phyloP scores from a whole-genome alignment of 2,888 invertebrate genomes.

The Tenodera sinensis region DNA sequence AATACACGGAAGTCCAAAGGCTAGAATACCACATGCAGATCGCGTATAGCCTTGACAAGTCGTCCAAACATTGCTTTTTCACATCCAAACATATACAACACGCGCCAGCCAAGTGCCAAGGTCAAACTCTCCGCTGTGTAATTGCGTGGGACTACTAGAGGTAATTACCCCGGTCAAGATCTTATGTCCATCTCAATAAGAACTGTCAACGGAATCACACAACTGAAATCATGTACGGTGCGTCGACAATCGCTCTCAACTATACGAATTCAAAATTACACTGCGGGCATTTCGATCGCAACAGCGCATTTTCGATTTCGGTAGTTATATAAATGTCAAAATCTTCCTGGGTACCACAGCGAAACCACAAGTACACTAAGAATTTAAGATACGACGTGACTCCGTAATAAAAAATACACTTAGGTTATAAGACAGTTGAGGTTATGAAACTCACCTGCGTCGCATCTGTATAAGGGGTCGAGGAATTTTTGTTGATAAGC shows the following conservation, averaged over 20 bases:
- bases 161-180: not conserved
- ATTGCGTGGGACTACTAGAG: not conserved
- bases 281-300: too few species aligned
- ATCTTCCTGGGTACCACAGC: too few species aligned
- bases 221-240: not conserved
- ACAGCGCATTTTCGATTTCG: too few species aligned
- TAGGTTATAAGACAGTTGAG: too few species aligned
- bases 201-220: not conserved
- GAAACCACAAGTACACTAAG: too few species aligned
- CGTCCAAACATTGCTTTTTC: not conserved
- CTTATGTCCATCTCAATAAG: too few species aligned
- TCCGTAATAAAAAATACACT: too few species aligned
- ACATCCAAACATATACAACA: not conserved
- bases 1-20: not conserved
- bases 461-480: slow-evolving; percentile 96
- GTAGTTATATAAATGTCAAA: too few species aligned
- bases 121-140: not conserved
- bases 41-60: not conserved
- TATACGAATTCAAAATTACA: too few species aligned
- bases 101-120: not conserved
- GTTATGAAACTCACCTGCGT: slow-evolving; percentile 73
- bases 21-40: not conserved
- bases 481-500: slow-evolving; percentile 83
- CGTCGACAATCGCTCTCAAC: too few species aligned
- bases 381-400: too few species aligned